Percentiles rank a stretch among this genome's conserved stretches.
These are phyloP conservation scores for Acholoe squamosa DNA, from an alignment of 2,888 invertebrate species.

Conservation along the genomic window DNA sequence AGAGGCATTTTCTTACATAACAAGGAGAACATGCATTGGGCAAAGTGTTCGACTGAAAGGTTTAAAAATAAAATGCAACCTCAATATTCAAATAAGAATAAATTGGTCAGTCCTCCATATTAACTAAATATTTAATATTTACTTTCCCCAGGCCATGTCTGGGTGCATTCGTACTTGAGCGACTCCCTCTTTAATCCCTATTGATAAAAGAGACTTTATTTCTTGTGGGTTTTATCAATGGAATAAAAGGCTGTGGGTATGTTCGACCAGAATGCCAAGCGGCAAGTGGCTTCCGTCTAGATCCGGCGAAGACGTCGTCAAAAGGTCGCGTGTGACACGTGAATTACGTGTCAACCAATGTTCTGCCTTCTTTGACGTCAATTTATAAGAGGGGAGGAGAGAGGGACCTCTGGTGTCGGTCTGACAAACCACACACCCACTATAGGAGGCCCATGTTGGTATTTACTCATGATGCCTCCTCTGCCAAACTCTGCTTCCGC, in stretches of 20 bases:
- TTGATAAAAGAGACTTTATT: background rate
- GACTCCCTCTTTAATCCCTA: background rate
- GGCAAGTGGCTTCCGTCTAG: constrained; percentile 14
- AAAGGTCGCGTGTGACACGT: constrained; percentile 38
- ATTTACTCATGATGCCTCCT: background rate
- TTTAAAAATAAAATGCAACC: background rate
- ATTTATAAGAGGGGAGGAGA: background rate
- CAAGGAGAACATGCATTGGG: background rate
- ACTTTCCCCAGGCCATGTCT: background rate
- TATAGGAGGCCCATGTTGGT: background rate
- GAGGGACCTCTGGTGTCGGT: background rate
- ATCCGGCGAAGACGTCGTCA: constrained; percentile 4
- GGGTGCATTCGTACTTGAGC: background rate
- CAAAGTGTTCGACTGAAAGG: background rate
- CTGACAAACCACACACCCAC: background rate
- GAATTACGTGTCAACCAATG: constrained; percentile 14
- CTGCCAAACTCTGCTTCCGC: background rate
- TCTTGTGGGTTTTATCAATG: background rate
- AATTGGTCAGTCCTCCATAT: background rate
- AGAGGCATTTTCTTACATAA: background rate
- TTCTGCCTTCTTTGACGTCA: background rate
- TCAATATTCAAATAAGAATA: background rate
- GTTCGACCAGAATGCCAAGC: constrained; percentile 21
- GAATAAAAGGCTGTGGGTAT: constrained; percentile 2
- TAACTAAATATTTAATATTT: background rate